Evolutionary conservation across 2,113 vertebrate species (phyloP).

Genomic region (Alosa alosa): DNA sequence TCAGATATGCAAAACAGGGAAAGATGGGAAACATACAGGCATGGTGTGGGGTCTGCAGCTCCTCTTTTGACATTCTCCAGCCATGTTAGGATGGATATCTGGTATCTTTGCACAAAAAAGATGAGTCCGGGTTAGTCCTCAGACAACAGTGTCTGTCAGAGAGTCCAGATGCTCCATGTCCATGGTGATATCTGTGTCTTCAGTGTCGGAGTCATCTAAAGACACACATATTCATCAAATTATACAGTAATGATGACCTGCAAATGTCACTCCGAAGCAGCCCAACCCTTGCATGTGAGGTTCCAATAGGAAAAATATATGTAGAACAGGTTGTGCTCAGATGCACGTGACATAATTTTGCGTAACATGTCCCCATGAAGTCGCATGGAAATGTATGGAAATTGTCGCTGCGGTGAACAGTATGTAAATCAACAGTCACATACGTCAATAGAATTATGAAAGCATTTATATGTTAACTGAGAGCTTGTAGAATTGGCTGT

Average conservation of each 20-base stretch:
- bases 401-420: not conserved
- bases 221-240: not conserved
- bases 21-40: not conserved
- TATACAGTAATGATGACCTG: not conserved
- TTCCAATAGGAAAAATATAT: not conserved
- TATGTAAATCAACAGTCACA: no score
- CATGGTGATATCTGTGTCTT: slow-evolving; percentile 25
- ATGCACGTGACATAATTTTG: not conserved
- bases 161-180: slow-evolving; percentile 11
- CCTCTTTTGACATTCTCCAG: not conserved
- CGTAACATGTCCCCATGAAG: not conserved
- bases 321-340: not conserved
- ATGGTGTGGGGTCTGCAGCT: not conserved
- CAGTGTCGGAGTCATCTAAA: slow-evolving; percentile 25
- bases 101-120: not conserved
- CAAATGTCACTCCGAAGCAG: not conserved
- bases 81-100: not conserved
- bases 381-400: not conserved
- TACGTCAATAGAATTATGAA: not conserved
- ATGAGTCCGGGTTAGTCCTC: not conserved
- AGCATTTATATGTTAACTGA: not conserved
- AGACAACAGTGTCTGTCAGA: slow-evolving; percentile 50
- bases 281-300: not conserved
- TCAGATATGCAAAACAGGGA: not conserved
- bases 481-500: not conserved